Percentiles rank a stretch among this genome's conserved stretches.
phyloP scores from a whole-genome alignment of 2,888 invertebrate species.

The Rambutsinella grinnellia region DNA sequence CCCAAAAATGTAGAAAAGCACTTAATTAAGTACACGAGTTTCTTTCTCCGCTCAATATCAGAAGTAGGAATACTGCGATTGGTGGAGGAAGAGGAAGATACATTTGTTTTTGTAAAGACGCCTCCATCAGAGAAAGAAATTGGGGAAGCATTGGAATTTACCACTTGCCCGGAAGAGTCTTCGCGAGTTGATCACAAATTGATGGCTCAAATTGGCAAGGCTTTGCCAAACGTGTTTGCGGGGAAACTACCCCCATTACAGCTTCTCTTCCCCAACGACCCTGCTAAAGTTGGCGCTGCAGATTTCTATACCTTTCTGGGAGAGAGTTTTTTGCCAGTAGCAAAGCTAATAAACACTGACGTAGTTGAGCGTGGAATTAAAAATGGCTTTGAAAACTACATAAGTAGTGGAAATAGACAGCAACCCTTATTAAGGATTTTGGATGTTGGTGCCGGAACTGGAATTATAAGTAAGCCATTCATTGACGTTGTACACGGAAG shows the following conservation, averaged over 20 bases:
- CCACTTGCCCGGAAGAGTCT: background rate
- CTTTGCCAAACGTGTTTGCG: constrained; percentile 1
- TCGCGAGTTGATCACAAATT: constrained; percentile 8
- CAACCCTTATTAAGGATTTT: constrained; percentile 15
- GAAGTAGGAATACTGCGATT: constrained; percentile 1
- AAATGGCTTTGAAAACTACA: too few species aligned
- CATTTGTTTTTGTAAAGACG: background rate
- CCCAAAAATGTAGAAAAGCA: background rate
- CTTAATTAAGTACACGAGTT: constrained; percentile 1
- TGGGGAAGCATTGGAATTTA: background rate
- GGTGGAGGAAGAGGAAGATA: background rate
- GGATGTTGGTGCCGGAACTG: constrained; percentile 44
- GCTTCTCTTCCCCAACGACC: constrained; percentile 9
- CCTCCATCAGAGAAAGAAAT: background rate
- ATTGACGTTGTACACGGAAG: background rate
- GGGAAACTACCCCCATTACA: constrained; percentile 6
- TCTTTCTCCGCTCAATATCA: constrained; percentile 5
- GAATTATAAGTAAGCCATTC: constrained; percentile 3
- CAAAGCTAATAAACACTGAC: too few species aligned
- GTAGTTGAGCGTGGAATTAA: too few species aligned
- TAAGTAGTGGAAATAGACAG: background rate
- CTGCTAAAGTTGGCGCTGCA: too few species aligned
- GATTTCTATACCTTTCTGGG: too few species aligned
- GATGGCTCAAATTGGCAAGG: constrained; percentile 8
- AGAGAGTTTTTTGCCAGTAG: too few species aligned